Conservation (phyloP, 2,113 vertebrate species). For the Scomber scombrus region DNA sequence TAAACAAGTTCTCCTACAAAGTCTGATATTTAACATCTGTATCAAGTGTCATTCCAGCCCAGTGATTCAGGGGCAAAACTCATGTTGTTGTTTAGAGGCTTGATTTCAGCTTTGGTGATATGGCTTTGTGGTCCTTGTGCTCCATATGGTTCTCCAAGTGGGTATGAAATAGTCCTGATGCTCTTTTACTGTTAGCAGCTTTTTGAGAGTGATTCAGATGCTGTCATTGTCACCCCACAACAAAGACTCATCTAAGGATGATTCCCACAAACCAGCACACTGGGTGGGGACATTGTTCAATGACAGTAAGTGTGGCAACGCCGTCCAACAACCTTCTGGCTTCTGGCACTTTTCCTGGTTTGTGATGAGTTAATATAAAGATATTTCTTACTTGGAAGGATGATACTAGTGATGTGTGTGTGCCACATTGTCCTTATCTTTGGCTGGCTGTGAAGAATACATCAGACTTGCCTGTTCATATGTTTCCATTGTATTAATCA, state of each 20-base stretch:
- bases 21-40: neutral
- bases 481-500: neutral
- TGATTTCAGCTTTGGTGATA: neutral
- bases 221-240: conserved; percentile 27
- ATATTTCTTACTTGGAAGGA: neutral
- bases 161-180: neutral
- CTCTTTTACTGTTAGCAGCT: conserved; percentile 2
- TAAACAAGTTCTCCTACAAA: neutral
- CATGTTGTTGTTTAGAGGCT: neutral
- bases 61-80: neutral
- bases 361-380: conserved; percentile 17
- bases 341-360: conserved; percentile 17
- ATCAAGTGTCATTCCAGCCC: conserved; percentile 6
- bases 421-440: neutral
- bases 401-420: neutral
- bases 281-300: conserved; percentile 8
- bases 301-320: neutral
- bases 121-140: neutral
- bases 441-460: neutral
- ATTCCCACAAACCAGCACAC: neutral
- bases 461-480: neutral
- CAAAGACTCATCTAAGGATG: conserved; percentile 18
- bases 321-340: neutral
- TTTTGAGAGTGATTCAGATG: neutral
- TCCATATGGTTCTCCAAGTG: neutral